These are phyloP conservation scores for Resseliella maxima DNA, from an alignment of 2,888 invertebrate species.

Conservation along the genomic window DNA sequence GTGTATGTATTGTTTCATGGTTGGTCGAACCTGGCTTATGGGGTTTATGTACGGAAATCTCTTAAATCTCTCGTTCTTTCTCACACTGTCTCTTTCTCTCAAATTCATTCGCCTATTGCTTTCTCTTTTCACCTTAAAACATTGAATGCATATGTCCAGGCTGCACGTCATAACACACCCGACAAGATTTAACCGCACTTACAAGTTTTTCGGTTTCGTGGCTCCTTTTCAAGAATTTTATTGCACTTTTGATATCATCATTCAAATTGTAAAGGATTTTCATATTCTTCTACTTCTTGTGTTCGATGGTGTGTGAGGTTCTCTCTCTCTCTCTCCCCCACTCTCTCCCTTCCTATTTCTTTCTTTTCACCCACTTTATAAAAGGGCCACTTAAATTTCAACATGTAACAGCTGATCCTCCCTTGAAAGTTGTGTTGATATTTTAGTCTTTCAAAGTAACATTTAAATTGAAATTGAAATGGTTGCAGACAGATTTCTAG, in stretches of 20 bases:
- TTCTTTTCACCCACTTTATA: not conserved
- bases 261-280: conserved; percentile 28
- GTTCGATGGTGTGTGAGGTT: too few relatives aligned
- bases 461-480: not conserved
- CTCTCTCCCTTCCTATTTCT: not conserved
- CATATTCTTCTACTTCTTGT: too few relatives aligned
- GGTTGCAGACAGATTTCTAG: not conserved
- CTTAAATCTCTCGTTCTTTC: conserved; percentile 20
- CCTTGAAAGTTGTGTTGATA: not conserved
- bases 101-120: too few relatives aligned
- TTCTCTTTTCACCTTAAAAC: conserved; percentile 6
- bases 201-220: not conserved
- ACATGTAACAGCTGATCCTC: not conserved
- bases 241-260: conserved; percentile 28
- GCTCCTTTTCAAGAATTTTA: conserved; percentile 25
- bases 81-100: too few relatives aligned
- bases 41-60: conserved; percentile 26
- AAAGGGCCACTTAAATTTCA: conserved; percentile 22
- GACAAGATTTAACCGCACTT: conserved; percentile 34
- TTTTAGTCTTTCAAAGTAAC: not conserved
- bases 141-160: conserved; percentile 34
- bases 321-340: not conserved
- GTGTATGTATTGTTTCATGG: conserved; percentile 9
- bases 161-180: conserved; percentile 23
- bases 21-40: conserved; percentile 38